Conservation (phyloP, 2,797 vertebrate genomes). For the Tragelaphus eurycerus region DNA sequence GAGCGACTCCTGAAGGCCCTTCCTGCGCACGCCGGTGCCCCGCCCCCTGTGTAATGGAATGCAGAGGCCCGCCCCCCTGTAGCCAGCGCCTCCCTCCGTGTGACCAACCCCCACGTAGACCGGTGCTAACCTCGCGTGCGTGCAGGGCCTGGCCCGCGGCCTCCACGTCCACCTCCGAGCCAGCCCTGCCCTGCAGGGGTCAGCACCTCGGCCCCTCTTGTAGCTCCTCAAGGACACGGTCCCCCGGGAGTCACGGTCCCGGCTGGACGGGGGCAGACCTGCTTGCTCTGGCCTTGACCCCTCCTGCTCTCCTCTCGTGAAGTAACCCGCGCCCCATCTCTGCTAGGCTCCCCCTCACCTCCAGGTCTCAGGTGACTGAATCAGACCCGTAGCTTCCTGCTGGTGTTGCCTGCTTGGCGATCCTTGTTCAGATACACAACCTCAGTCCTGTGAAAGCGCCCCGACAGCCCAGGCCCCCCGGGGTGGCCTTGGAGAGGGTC, state of each 20-base stretch:
- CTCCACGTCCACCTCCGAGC: background rate
- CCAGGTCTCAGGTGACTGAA: conserved; percentile 50
- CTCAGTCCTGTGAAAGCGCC: background rate
- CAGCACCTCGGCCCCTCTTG: background rate
- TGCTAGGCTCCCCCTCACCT: conserved; percentile 43
- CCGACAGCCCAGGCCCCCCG: background rate
- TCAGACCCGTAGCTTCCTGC: background rate
- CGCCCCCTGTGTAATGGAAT: conserved; percentile 79
- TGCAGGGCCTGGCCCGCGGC: conserved; percentile 50
- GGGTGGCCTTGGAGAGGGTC: background rate
- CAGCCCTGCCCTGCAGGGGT: background rate
- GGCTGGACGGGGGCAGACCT: conserved; percentile 48
- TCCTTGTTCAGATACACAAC: background rate
- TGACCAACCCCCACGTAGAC: conserved; percentile 71
- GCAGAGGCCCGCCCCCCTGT: conserved; percentile 75
- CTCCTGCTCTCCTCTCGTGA: background rate
- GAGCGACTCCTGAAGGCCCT: conserved; percentile 90
- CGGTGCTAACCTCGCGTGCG: conserved; percentile 81
- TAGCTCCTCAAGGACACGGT: background rate
- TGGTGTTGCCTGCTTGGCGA: conserved; percentile 6
- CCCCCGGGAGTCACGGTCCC: background rate
- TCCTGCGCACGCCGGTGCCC: background rate
- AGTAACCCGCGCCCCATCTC: conserved; percentile 4
- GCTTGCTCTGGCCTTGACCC: conserved; percentile 52
- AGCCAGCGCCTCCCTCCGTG: conserved; percentile 68